Evolutionary conservation across 2,888 invertebrate species (phyloP).

Genomic region (Lobophora halterata): DNA sequence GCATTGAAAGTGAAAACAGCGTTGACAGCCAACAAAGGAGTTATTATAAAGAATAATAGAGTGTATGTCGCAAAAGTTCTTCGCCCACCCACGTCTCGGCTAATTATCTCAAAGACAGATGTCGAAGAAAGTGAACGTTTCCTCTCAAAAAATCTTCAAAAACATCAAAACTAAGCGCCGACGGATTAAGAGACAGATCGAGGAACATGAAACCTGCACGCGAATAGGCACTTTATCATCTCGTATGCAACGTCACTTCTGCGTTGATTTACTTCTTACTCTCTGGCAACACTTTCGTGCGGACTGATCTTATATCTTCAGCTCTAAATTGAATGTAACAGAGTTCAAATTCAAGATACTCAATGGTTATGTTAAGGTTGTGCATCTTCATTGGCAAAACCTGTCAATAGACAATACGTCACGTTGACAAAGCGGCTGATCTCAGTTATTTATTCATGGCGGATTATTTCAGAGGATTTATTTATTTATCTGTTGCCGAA

Average conservation of each 20-base stretch:
- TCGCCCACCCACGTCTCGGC: slow-evolving; percentile 62
- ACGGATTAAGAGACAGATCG: slow-evolving; percentile 57
- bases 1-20: slow-evolving; percentile 72
- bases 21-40: slow-evolving; percentile 62
- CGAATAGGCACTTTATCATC: slow-evolving; percentile 18
- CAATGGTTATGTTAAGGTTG: background rate
- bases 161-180: slow-evolving; percentile 77
- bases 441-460: slow-evolving; percentile 74
- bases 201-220: slow-evolving; percentile 8
- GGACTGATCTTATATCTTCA: background rate
- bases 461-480: slow-evolving; percentile 66
- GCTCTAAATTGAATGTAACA: background rate
- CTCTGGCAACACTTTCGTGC: slow-evolving; percentile 13
- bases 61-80: slow-evolving; percentile 44
- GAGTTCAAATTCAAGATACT: slow-evolving; percentile 8
- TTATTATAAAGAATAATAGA: slow-evolving; percentile 60
- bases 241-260: slow-evolving; percentile 18
- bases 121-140: slow-evolving; percentile 65
- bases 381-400: slow-evolving; percentile 42
- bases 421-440: slow-evolving; percentile 68
- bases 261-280: slow-evolving; percentile 19
- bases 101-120: slow-evolving; percentile 72
- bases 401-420: slow-evolving; percentile 73
- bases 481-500: slow-evolving; percentile 59
- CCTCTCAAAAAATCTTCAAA: slow-evolving; percentile 59